Conservation (phyloP, 2,797 vertebrate species). For the Oreochromis mossambicus region DNA sequence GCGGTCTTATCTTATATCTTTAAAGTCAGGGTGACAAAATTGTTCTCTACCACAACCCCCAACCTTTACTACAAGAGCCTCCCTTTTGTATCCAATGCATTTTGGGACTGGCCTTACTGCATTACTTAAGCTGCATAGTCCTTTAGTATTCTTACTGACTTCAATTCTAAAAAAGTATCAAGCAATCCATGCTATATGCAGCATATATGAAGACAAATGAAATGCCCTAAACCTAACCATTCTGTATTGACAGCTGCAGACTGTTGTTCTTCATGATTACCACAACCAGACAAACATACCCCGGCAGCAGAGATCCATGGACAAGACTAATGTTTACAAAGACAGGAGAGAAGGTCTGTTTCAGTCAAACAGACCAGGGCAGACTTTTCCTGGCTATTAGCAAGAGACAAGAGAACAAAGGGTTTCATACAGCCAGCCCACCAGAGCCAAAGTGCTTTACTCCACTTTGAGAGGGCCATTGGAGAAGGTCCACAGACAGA, state of each 20-base stretch:
- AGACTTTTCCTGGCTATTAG: constrained; percentile 64
- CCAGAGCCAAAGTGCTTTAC: constrained; percentile 13
- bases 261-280: constrained; percentile 45
- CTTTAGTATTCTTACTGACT: not conserved
- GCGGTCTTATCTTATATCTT: not conserved
- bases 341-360: constrained; percentile 54
- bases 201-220: not conserved
- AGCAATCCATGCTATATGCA: not conserved
- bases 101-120: not conserved
- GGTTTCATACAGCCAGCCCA: constrained; percentile 57
- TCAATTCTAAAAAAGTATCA: not conserved
- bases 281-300: constrained; percentile 36
- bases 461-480: constrained; percentile 13
- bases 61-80: not conserved
- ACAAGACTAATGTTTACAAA: constrained; percentile 63
- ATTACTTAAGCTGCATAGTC: not conserved
- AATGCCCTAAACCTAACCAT: not conserved
- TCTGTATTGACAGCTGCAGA: constrained; percentile 61
- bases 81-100: not conserved
- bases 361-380: constrained; percentile 46
- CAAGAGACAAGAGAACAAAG: constrained; percentile 70
- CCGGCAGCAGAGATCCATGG: constrained; percentile 41
- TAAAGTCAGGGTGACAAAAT: not conserved
- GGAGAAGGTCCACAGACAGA: constrained; percentile 13
- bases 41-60: not conserved